Evolutionary conservation across 2,113 vertebrate species (phyloP).

Genomic region (Gymnorhina tibicen): DNA sequence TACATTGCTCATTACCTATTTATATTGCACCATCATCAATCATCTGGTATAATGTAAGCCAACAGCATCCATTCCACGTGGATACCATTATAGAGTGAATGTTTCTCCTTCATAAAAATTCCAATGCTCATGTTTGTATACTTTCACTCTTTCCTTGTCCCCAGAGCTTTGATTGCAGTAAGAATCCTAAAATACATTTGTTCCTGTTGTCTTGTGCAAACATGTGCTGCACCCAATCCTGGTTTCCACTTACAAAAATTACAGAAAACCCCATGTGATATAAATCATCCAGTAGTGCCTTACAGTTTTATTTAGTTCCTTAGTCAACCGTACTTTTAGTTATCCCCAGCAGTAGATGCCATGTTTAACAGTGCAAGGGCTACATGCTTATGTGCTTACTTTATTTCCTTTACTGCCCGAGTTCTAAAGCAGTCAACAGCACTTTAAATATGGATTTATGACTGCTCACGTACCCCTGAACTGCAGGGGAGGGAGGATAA

Average conservation of each 20-base stretch:
- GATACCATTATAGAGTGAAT: background rate
- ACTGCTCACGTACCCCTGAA: background rate
- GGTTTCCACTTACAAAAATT: background rate
- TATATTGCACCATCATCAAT: background rate
- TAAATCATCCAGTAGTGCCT: background rate
- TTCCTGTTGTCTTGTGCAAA: background rate
- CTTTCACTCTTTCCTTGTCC: background rate
- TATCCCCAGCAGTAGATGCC: background rate
- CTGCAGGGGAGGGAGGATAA: slow-evolving; percentile 9
- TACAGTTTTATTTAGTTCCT: slow-evolving; percentile 34
- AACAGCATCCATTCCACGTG: background rate
- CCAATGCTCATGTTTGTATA: background rate
- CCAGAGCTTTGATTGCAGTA: background rate
- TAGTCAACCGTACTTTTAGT: background rate
- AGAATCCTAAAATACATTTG: background rate
- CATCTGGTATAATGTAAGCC: background rate
- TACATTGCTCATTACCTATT: background rate
- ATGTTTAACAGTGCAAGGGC: background rate
- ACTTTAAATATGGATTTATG: slow-evolving; percentile 41
- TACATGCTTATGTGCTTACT: slow-evolving; percentile 39
- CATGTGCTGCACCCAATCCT: background rate
- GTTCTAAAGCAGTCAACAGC: slow-evolving; percentile 43
- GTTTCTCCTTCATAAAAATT: background rate
- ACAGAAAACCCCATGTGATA: background rate
- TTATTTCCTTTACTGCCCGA: slow-evolving; percentile 30